Percentiles rank a stretch among this genome's conserved stretches.
Conservation (phyloP, 2,888 invertebrate species). For the Nomada ruficornis region DNA sequence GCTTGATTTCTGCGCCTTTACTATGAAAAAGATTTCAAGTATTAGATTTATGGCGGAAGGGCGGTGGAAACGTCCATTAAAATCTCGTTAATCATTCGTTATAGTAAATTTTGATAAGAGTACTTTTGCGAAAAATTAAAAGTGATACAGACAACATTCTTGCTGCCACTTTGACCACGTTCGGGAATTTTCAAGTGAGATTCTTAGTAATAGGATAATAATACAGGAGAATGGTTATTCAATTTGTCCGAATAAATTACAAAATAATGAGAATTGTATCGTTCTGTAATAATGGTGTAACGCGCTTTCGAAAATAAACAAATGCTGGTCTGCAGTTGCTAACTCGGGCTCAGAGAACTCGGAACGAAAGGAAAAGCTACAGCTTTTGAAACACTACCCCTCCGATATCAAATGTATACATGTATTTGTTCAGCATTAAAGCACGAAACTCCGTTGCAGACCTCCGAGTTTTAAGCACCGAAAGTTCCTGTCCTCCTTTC, state of each 20-base stretch:
- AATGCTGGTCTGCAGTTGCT: conserved; percentile 64
- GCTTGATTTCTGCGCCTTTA: conserved; percentile 24
- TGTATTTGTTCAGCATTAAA: conserved; percentile 73
- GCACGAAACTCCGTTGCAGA: conserved; percentile 61
- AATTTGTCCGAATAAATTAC: too few species aligned
- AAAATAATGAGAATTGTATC: conserved; percentile 2
- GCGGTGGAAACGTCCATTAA: neutral
- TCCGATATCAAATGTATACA: conserved; percentile 57
- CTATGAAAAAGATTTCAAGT: neutral
- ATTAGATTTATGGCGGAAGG: too few species aligned
- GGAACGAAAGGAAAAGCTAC: conserved; percentile 43
- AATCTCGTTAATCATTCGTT: conserved; percentile 12
- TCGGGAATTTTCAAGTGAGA: neutral
- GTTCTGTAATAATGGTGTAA: conserved; percentile 62
- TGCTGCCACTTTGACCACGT: neutral
- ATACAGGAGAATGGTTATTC: too few species aligned
- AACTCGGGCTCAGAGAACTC: conserved; percentile 24
- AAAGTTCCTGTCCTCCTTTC: conserved; percentile 69
- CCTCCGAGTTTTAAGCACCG: conserved; percentile 61
- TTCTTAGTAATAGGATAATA: too few species aligned
- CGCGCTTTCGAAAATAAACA: conserved; percentile 58
- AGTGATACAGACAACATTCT: too few species aligned
- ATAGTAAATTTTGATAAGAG: neutral
- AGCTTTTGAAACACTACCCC: conserved; percentile 48
- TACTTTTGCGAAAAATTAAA: neutral